Evolutionary conservation across 1,140 invertebrate genomes (phyloP).

Genomic region (Eurosta solidaginis): DNA sequence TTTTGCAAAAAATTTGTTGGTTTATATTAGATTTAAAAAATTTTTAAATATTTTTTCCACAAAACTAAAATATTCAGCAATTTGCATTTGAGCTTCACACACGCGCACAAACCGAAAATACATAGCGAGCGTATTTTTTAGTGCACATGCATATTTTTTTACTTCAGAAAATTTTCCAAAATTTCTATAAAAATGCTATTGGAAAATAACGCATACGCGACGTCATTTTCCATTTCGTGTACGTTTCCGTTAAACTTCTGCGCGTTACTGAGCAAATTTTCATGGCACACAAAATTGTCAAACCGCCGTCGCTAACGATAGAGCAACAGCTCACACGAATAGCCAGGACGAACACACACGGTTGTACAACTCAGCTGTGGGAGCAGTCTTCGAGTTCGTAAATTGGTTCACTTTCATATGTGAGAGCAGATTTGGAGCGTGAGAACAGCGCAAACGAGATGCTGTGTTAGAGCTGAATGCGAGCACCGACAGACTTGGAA

Average conservation of each 20-base stretch:
- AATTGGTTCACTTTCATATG: neutral
- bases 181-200: neutral
- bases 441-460: neutral
- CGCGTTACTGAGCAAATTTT: constrained; percentile 17
- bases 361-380: neutral
- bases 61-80: neutral
- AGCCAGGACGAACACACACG: neutral
- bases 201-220: neutral
- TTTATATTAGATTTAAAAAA: neutral
- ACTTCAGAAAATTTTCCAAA: neutral
- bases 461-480: neutral
- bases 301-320: neutral
- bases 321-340: neutral
- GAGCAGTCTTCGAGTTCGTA: neutral
- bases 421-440: neutral
- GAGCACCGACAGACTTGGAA: too few species aligned
- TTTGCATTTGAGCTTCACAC: neutral
- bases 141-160: neutral
- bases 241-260: constrained; percentile 15
- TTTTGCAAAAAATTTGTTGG: neutral
- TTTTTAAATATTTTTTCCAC: neutral
- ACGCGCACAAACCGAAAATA: neutral
- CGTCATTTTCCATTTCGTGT: neutral
- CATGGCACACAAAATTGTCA: constrained; percentile 20
- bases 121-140: neutral